Conservation (phyloP, 2,888 invertebrate species). For the Melanargia galathea region DNA sequence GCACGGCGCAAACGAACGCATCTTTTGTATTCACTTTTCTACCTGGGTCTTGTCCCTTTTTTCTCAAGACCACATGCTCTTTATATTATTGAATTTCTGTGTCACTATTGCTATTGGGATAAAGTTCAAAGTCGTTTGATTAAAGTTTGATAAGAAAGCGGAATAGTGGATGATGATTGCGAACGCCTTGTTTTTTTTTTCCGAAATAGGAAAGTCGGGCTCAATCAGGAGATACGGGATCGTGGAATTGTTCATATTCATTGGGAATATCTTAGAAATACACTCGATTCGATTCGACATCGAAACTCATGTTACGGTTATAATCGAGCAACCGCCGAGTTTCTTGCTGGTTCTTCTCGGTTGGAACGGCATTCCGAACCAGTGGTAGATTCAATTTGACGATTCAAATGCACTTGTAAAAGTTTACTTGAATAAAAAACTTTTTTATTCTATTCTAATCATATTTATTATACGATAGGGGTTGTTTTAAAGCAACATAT, state of each 20-base stretch:
- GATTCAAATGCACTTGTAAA: too few species aligned
- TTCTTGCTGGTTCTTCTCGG: too few species aligned
- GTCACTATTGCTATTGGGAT: slow-evolving; percentile 41
- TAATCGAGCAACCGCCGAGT: too few species aligned
- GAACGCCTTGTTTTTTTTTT: slow-evolving; percentile 40
- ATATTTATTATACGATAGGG: too few species aligned
- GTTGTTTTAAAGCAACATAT: too few species aligned
- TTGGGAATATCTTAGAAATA: slow-evolving; percentile 20
- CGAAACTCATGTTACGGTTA: background rate
- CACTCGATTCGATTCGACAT: background rate
- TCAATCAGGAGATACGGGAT: slow-evolving; percentile 37
- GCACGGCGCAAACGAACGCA: slow-evolving; percentile 55
- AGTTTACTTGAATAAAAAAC: too few species aligned
- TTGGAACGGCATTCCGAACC: too few species aligned
- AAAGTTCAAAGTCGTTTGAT: slow-evolving; percentile 45
- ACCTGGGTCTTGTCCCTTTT: slow-evolving; percentile 76
- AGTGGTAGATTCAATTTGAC: too few species aligned
- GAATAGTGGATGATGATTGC: slow-evolving; percentile 39
- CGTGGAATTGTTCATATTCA: slow-evolving; percentile 24
- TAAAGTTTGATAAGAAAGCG: slow-evolving; percentile 23
- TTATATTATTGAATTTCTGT: slow-evolving; percentile 21
- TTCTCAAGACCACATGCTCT: slow-evolving; percentile 53
- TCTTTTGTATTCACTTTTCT: slow-evolving; percentile 74
- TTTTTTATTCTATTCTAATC: too few species aligned
- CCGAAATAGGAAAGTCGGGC: slow-evolving; percentile 39